Conservation (phyloP, 2,797 vertebrate species). For the Neomorphus geoffroyi region DNA sequence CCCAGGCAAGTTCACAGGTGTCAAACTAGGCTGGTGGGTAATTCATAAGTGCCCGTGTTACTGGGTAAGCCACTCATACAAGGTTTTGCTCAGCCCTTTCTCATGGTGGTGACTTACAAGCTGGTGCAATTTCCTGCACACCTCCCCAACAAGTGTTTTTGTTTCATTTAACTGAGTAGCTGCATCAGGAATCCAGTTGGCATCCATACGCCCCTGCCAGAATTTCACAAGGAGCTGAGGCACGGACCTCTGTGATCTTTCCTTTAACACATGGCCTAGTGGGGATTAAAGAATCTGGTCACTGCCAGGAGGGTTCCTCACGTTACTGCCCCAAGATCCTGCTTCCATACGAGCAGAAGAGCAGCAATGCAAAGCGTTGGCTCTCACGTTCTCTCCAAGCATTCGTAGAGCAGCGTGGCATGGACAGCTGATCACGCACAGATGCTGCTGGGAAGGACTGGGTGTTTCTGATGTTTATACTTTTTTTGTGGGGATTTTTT, state of each 20-base stretch:
- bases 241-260: not conserved
- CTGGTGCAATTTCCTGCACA: not conserved
- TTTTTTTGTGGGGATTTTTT: not conserved
- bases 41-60: not conserved
- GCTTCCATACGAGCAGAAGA: not conserved
- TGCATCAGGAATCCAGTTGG: not conserved
- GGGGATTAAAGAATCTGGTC: not conserved
- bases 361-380: not conserved
- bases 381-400: not conserved
- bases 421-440: not conserved
- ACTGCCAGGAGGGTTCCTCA: not conserved
- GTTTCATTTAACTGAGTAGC: not conserved
- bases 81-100: not conserved
- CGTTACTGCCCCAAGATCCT: not conserved
- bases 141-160: not conserved
- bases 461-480: not conserved
- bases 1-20: not conserved
- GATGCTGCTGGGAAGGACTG: not conserved
- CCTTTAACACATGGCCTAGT: not conserved
- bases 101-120: not conserved
- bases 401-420: not conserved
- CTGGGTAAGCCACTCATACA: not conserved
- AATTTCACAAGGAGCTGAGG: not conserved
- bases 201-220: not conserved
- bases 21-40: not conserved